Evolutionary conservation across 2,113 vertebrate genomes (phyloP).

Genomic region (Dicrurus megarhynchus): DNA sequence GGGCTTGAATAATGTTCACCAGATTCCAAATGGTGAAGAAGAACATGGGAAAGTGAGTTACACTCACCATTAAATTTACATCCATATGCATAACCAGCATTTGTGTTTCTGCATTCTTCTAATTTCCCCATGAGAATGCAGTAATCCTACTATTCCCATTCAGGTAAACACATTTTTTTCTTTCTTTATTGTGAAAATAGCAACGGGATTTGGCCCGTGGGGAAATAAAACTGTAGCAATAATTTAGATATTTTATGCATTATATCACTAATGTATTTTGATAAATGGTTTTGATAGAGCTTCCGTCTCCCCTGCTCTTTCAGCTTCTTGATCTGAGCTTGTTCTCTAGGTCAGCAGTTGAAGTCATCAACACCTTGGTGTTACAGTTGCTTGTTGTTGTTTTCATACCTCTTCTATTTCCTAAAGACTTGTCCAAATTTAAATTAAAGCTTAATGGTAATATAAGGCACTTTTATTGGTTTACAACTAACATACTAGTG

Average conservation of each 20-base stretch:
- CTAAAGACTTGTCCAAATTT: neutral
- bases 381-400: neutral
- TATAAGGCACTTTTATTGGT: neutral
- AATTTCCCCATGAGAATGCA: conserved; percentile 33
- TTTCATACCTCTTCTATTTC: neutral
- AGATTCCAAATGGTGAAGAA: neutral
- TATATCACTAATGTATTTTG: neutral
- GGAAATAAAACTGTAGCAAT: neutral
- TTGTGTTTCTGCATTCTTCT: neutral
- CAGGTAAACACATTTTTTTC: neutral
- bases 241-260: neutral
- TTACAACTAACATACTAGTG: neutral
- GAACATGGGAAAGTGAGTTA: conserved; percentile 25
- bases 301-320: neutral
- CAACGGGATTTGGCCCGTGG: neutral
- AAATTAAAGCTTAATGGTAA: neutral
- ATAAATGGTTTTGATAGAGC: neutral
- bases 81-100: neutral
- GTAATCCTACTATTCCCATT: conserved; percentile 29
- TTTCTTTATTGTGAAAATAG: neutral
- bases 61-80: conserved; percentile 44
- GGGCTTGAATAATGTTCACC: neutral
- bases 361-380: neutral
- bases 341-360: neutral
- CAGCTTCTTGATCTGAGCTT: neutral